These are phyloP conservation scores for Athripsodes cinereus DNA, from an alignment of 2,888 invertebrate species.

Conservation along the genomic window DNA sequence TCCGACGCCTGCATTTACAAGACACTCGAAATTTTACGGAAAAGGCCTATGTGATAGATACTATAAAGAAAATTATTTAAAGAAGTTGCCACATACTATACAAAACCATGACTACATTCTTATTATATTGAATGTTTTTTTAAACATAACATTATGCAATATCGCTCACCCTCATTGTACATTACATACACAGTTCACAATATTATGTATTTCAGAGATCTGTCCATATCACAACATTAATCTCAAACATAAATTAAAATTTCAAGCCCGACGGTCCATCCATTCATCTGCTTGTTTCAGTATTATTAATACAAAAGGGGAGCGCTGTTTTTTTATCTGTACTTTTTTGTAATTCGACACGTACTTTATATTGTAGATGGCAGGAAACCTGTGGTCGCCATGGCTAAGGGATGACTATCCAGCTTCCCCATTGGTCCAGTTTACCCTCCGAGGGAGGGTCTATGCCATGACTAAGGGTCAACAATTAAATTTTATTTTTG, in stretches of 20 bases:
- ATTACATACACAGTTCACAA: no score
- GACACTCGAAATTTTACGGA: no score
- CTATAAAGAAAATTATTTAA: no score
- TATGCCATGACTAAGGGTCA: constrained; percentile 14
- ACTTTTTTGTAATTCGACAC: constrained; percentile 7
- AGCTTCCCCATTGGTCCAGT: constrained; percentile 21
- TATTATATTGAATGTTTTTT: no score
- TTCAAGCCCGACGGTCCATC: background rate
- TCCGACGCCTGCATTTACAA: no score
- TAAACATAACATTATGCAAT: no score
- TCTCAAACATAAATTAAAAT: background rate
- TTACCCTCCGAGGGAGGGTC: constrained; percentile 25
- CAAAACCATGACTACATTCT: no score
- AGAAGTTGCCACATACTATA: no score
- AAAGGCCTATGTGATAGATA: no score
- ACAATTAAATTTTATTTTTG: constrained; percentile 26
- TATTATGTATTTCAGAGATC: no score
- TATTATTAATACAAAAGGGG: background rate
- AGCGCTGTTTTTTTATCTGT: background rate
- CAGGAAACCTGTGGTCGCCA: constrained; percentile 17
- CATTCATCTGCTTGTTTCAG: background rate
- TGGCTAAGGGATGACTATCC: constrained; percentile 22
- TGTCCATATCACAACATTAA: background rate
- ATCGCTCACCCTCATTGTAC: no score
- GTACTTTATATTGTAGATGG: background rate